phyloP scores from a whole-genome alignment of 2,113 vertebrate species.

The Ictalurus punctatus region DNA sequence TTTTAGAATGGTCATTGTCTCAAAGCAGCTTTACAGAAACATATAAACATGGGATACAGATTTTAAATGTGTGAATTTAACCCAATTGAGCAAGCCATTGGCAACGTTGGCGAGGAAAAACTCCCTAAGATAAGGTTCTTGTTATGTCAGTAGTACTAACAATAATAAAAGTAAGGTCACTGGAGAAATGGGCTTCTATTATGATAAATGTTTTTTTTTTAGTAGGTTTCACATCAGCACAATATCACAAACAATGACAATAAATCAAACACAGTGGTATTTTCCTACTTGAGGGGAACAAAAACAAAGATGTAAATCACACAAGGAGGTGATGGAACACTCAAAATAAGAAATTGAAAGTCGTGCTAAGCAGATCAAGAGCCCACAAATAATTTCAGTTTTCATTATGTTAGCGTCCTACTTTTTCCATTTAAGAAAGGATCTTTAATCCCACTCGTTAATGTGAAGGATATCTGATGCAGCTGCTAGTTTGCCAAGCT shows the following conservation, averaged over 20 bases:
- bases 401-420: not conserved
- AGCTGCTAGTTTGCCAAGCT: not conserved
- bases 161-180: conserved; percentile 5
- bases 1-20: too few relatives aligned
- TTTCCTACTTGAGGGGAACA: not conserved
- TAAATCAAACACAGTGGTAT: not conserved
- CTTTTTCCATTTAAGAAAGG: not conserved
- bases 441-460: not conserved
- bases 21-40: too few relatives aligned
- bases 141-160: too few relatives aligned
- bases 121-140: not conserved
- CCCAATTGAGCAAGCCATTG: too few relatives aligned
- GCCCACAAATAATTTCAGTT: not conserved
- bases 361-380: not conserved
- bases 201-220: not conserved
- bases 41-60: too few relatives aligned
- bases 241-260: not conserved
- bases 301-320: not conserved
- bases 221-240: not conserved
- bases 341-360: not conserved
- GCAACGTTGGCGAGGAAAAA: too few relatives aligned
- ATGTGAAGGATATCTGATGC: not conserved
- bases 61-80: too few relatives aligned
- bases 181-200: not conserved
- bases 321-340: not conserved